phyloP scores from a whole-genome alignment of 2,797 vertebrate species.

The Phoxinus dragarum region DNA sequence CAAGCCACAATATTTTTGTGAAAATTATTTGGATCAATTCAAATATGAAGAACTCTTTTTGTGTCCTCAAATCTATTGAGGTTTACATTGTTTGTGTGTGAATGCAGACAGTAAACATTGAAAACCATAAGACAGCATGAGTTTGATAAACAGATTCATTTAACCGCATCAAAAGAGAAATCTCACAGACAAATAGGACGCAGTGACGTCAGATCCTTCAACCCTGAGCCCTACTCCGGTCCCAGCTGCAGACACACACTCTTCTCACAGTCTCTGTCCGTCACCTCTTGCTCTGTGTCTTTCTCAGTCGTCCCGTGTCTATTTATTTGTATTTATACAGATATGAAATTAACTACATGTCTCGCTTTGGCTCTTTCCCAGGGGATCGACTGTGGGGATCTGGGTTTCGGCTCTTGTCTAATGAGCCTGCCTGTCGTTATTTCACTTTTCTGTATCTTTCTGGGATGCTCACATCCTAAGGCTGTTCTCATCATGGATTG shows the following conservation, averaged over 20 bases:
- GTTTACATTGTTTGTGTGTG: constrained; percentile 4
- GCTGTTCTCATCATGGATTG: constrained; percentile 40
- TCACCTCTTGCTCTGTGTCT: constrained; percentile 50
- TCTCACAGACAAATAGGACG: constrained; percentile 55
- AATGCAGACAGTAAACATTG: not conserved
- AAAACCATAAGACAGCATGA: constrained; percentile 14
- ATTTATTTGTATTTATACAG: constrained; percentile 49
- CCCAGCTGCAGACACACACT: constrained; percentile 77
- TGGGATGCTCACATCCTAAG: constrained; percentile 47
- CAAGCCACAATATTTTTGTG: not conserved
- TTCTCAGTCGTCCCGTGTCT: constrained; percentile 45
- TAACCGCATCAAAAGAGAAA: constrained; percentile 53
- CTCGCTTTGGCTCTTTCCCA: constrained; percentile 33
- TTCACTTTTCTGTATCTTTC: constrained; percentile 53
- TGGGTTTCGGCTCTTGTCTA: constrained; percentile 52
- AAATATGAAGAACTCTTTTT: not conserved
- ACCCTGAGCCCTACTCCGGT: constrained; percentile 72
- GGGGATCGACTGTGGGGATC: constrained; percentile 40
- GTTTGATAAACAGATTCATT: constrained; percentile 38
- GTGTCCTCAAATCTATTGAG: not conserved
- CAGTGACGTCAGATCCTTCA: constrained; percentile 72
- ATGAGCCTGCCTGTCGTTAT: constrained; percentile 57
- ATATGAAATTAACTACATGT: constrained; percentile 49
- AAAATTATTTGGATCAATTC: not conserved
- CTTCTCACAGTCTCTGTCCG: constrained; percentile 74